Conservation (phyloP, 2,113 vertebrate species). For the Pelecanus crispus region DNA sequence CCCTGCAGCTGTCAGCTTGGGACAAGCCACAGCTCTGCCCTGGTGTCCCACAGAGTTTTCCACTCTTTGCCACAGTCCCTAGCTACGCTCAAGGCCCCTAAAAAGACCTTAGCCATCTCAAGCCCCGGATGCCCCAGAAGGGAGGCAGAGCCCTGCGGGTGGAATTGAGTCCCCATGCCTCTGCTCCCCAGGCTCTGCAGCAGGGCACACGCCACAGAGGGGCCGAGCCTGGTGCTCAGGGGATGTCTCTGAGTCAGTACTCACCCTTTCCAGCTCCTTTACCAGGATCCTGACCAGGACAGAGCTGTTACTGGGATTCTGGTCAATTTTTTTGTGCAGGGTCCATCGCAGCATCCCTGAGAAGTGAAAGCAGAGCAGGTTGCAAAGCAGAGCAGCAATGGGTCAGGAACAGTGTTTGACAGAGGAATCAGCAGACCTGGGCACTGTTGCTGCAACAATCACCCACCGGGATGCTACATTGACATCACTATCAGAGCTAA, state of each 20-base stretch:
- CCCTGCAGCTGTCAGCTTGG: neutral
- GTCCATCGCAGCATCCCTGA: slow-evolving; percentile 94
- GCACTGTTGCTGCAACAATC: neutral
- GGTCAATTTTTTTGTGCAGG: slow-evolving; percentile 87
- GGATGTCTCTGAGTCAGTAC: neutral
- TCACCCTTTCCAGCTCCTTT: slow-evolving; percentile 90
- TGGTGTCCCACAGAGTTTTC: neutral
- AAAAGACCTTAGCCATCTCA: neutral
- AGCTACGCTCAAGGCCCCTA: neutral
- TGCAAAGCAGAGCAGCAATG: neutral
- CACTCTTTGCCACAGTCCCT: neutral
- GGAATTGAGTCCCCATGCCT: too few relatives aligned
- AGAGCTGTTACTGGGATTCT: slow-evolving; percentile 76
- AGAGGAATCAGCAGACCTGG: neutral
- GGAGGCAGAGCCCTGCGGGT: neutral
- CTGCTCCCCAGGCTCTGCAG: rapidly evolving
- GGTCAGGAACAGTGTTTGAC: rapidly evolving
- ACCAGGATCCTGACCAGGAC: slow-evolving; percentile 83
- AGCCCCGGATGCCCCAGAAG: neutral
- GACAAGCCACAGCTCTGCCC: neutral
- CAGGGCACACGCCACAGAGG: rapidly evolving
- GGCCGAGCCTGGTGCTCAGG: rapidly evolving
- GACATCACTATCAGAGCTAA: neutral
- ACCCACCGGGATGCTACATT: neutral
- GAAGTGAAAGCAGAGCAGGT: neutral